These are phyloP conservation scores for Marmota flaviventris DNA, from an alignment of 2,113 vertebrate species.

Conservation along the genomic window DNA sequence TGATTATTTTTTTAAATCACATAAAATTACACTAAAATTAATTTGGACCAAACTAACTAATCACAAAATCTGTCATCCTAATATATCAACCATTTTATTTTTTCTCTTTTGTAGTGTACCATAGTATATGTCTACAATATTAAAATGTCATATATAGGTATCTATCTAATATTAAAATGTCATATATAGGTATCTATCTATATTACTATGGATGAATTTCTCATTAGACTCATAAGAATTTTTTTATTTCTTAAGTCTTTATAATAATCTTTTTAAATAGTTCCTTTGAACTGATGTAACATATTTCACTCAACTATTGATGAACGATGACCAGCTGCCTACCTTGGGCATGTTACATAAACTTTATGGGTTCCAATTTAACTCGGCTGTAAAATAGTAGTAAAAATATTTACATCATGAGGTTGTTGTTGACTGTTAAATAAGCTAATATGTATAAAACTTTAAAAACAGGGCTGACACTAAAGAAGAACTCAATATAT, in stretches of 20 bases:
- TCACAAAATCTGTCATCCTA: background rate
- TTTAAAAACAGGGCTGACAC: background rate
- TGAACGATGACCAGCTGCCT: background rate
- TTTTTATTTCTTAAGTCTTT: slow-evolving; percentile 28
- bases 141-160: background rate
- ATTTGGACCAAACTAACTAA: background rate
- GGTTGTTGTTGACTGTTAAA: slow-evolving; percentile 9
- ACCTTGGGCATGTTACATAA: background rate
- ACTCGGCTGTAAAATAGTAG: background rate
- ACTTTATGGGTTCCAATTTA: background rate
- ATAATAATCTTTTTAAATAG: slow-evolving; percentile 27
- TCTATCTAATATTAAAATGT: background rate
- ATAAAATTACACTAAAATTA: slow-evolving; percentile 9
- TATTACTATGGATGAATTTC: background rate
- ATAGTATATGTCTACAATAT: background rate
- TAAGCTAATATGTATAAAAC: background rate
- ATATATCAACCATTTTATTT: background rate
- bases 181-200: background rate
- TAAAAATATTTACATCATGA: background rate
- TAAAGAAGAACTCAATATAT: background rate
- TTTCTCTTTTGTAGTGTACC: background rate
- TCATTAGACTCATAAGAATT: background rate
- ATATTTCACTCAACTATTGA: background rate
- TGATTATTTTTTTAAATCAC: background rate
- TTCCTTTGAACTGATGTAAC: background rate